Evolutionary conservation across 2,888 invertebrate species (phyloP).

Genomic region (Habroteleia sp.): DNA sequence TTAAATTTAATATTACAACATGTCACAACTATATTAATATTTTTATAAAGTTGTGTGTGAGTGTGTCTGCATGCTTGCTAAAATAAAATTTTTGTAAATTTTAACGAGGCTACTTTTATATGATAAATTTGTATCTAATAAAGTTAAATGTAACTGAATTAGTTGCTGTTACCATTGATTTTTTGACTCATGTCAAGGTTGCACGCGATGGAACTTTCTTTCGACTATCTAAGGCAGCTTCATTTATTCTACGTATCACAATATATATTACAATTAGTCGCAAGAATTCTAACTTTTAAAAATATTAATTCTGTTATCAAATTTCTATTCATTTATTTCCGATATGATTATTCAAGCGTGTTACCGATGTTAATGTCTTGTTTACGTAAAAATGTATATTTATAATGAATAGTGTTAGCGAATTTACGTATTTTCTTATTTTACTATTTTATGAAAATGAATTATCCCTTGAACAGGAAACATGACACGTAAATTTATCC

Average conservation of each 20-base stretch:
- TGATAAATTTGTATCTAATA: constrained; percentile 46
- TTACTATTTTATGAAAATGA: no score
- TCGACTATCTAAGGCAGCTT: constrained; percentile 61
- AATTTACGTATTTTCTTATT: no score
- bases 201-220: constrained; percentile 76
- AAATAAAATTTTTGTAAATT: constrained; percentile 45
- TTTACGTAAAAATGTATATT: no score
- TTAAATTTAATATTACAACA: no score
- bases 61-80: constrained; percentile 38
- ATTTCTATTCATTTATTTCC: no score
- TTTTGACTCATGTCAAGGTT: constrained; percentile 81
- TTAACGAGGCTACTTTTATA: constrained; percentile 50
- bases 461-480: no score
- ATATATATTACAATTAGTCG: constrained; percentile 50
- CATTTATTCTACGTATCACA: constrained; percentile 59
- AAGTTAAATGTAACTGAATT: constrained; percentile 58
- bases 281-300: constrained; percentile 39
- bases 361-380: no score
- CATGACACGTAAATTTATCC: no score
- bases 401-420: no score
- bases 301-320: constrained; percentile 21
- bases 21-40: no score
- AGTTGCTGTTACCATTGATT: constrained; percentile 81
- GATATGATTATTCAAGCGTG: no score
- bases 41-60: no score